Evolutionary conservation across 2,888 invertebrate genomes (phyloP), one percentile per base, ranked within the genome.

Genomic region (Hetaerina titia): DNA sequence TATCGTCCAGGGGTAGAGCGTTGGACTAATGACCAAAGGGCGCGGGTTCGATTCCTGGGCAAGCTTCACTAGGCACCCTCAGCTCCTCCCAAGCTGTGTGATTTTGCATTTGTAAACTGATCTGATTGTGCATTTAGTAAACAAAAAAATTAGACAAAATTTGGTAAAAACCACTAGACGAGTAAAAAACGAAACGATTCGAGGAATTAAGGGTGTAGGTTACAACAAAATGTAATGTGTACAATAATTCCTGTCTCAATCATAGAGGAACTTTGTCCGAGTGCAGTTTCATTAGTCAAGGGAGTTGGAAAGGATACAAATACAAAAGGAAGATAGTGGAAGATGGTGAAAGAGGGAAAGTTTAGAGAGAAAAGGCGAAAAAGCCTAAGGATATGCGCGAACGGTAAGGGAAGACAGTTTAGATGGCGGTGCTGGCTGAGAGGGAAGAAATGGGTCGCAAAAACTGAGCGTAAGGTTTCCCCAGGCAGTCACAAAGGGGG

Each of bases 361-460:
- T 9, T 45, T 7, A 60, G 9, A 60, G 9, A 60, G 60, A 90
- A 22, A n/a, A 15, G 31, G 11, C 15, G 60, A 17, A 5, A 31
- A 19, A 0, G 17, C 60, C 25, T 25, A 15, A 25, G 60, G 60
- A 56, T 19, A 45, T 69, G 19, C 45, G 22, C 2, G 15, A 88
- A 8, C 45, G 88, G 31, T 45, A 45, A n/a, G 45, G 56, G 88
- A 15, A 88, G 45, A n/a, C 45, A 13, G 57, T n/a, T n/a, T 57
- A 8, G 7, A 58, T 11, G 57, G 57, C 56, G n/a, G 9, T 31
- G 89, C 22, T n/a, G 89, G n/a, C 57, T 58, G 22, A 7, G 1
- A 89, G 57, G n/a, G 58, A n/a, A 56, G 56, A 89, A 89, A 89
- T 89, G 58, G 81, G 81, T 81, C 81, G 81, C 81, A 31, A 81